Base-by-base conservation (phyloP, 1,140 invertebrate genomes). In the Onthophagus taurus region DNA sequence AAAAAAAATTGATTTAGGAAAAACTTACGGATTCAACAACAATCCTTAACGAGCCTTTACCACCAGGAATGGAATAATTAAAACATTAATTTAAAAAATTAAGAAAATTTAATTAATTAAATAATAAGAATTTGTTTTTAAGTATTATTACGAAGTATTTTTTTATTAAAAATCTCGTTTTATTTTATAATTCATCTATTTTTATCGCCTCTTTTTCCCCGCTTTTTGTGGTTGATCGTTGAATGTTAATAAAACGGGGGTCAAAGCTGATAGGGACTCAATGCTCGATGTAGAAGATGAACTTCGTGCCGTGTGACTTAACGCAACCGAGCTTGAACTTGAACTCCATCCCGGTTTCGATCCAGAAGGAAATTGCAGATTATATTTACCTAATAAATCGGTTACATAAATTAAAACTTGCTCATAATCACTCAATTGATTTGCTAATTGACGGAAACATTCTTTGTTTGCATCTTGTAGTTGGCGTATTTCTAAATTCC, bases 401-500 rank as follows among this genome's bases (percentile, higher is more conserved):
- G 54, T 42, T 29, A 56, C 52, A 13, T 24, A 36, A 8, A 44
- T 29, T 31, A 57, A 55, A 30, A n/a, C n/a, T n/a, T n/a, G n/a
- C 42, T 43, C 7, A 43, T 53, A 7, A 61, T 48, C 16, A 49
- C 11, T 11, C 41, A 63, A 42, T 8, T 57, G 52, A 52, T 55
- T 47, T 53, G 53, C 39, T 6, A 72, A 31, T 35, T 63, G 49
- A 31, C 68, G 63, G 2, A 70, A 37, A 1, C 57, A 61, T 42
- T 53, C 58, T 9, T 53, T 54, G 45, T 71, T 64, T 1, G 47
- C 48, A 4, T 61, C 55, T 46, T 54, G 45, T 14, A 64, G 31
- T 37, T 60, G 58, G 19, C 53, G 47, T 3, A 61, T 56, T 45
- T 55, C 51, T 35, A 61, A 46, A 41, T 64, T 61, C 49, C 49